A percentile compares a stretch with the other conserved stretches of the same genome.
Conservation (phyloP, 2,113 vertebrate species). For the Paratilapia polleni region DNA sequence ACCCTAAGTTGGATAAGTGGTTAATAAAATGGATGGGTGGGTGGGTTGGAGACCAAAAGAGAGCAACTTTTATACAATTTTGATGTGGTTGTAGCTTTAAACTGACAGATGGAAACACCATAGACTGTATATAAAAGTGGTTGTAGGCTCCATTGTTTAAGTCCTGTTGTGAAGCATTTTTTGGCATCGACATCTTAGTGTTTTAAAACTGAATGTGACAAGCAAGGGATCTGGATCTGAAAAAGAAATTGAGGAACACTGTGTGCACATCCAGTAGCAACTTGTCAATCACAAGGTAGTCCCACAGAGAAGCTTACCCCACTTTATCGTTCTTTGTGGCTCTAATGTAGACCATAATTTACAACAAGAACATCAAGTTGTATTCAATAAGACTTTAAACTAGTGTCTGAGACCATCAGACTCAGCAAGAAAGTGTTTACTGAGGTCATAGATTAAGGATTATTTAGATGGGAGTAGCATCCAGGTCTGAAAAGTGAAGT, state of each 20-base stretch:
- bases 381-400: neutral
- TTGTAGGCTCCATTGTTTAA: neutral
- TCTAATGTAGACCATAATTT: neutral
- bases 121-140: neutral
- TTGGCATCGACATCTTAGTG: neutral
- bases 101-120: too few species aligned
- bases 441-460: neutral
- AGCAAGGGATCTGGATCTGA: neutral
- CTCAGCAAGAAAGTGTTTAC: neutral
- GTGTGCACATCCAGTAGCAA: neutral
- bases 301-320: neutral
- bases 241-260: neutral
- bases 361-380: neutral
- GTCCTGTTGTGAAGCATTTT: neutral
- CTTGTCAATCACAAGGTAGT: neutral
- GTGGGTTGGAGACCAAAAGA: neutral
- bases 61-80: neutral
- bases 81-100: neutral
- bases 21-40: neutral
- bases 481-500: neutral
- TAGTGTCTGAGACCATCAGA: neutral
- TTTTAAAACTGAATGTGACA: neutral
- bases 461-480: neutral
- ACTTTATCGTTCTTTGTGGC: neutral
- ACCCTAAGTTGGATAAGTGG: neutral